phyloP scores from a whole-genome alignment of 2,888 invertebrate genomes.

The Apodemia zela region DNA sequence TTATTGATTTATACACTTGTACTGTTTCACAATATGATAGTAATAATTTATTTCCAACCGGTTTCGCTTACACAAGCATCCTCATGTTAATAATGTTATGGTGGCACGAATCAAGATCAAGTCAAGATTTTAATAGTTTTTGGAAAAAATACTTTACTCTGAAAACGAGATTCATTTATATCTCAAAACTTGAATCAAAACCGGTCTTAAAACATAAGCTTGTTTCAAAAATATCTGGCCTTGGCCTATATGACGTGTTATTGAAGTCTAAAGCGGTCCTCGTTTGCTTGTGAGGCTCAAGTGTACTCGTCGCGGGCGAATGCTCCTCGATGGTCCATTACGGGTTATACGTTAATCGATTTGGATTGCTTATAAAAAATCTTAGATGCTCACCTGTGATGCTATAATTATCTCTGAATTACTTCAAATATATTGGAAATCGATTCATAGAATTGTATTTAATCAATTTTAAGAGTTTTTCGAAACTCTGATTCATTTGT shows the following conservation, averaged over 20 bases:
- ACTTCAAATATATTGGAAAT: no score
- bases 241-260: slow-evolving; percentile 39
- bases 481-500: no score
- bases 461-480: no score
- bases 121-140: not conserved
- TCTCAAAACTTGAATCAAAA: not conserved
- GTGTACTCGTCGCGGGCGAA: slow-evolving; percentile 31
- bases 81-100: no score
- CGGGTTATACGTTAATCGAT: slow-evolving; percentile 36
- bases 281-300: slow-evolving; percentile 36
- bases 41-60: no score
- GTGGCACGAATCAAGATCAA: no score
- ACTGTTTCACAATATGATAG: no score
- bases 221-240: slow-evolving; percentile 38
- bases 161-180: not conserved
- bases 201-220: slow-evolving; percentile 19
- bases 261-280: slow-evolving; percentile 39
- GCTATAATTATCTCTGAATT: no score
- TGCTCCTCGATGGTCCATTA: slow-evolving; percentile 33
- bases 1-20: no score
- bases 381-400: slow-evolving; percentile 24
- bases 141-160: no score
- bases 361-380: slow-evolving; percentile 27
- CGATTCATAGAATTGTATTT: no score
- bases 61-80: no score